These are phyloP conservation scores for Nibea coibor DNA, from an alignment of 2,113 vertebrate genomes.

Conservation along the genomic window DNA sequence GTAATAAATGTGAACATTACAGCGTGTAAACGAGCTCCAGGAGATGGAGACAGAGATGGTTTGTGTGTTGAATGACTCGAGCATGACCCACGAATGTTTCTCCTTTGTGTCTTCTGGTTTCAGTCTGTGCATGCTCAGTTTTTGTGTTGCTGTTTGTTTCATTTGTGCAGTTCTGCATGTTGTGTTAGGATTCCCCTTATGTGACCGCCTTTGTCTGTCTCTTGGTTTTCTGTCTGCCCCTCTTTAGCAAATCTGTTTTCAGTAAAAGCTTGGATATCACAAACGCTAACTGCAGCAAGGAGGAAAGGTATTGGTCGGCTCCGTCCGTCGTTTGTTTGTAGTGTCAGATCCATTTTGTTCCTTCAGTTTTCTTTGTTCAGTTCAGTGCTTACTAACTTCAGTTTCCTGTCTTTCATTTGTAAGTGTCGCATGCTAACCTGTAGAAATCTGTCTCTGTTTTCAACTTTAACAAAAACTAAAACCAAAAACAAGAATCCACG, in stretches of 20 bases:
- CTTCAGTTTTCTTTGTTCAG: neutral
- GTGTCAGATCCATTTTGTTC: constrained; percentile 22
- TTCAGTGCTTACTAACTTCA: neutral
- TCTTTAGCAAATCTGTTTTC: constrained; percentile 87
- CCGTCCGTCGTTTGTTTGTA: constrained; percentile 13
- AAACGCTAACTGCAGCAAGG: constrained; percentile 97
- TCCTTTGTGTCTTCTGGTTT: constrained; percentile 1
- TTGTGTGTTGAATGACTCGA: constrained; percentile 23
- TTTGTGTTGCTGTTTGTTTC: neutral
- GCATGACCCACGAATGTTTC: constrained; percentile 48
- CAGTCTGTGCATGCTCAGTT: constrained; percentile 26
- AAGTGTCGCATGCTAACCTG: neutral
- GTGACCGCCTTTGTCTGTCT: constrained; percentile 75
- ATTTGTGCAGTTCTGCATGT: constrained; percentile 47
- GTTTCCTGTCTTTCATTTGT: constrained; percentile 5
- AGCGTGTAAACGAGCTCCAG: neutral
- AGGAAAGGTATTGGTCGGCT: constrained; percentile 91
- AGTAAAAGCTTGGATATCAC: constrained; percentile 99
- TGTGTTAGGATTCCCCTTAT: constrained; percentile 46
- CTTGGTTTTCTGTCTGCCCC: constrained; percentile 65
- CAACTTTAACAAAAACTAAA: too few relatives aligned
- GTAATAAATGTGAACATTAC: neutral
- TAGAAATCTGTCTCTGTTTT: neutral
- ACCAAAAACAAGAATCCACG: neutral
- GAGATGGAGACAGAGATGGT: neutral